Evolutionary conservation across 1,140 invertebrate genomes (phyloP), one percentile per base, ranked within the genome.

Genomic region (Venturia canescens): DNA sequence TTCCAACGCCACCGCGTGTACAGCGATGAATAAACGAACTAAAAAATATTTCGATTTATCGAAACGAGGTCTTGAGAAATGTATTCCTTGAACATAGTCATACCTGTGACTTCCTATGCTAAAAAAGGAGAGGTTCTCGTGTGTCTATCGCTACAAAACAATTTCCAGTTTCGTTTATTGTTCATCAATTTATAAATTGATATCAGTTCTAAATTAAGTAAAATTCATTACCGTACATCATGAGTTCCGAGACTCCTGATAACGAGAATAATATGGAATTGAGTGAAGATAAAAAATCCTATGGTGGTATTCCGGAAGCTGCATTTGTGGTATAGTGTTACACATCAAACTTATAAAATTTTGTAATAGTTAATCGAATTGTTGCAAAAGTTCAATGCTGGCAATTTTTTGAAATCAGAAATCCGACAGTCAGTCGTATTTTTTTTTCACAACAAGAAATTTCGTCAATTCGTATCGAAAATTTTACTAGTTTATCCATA

Each of bases 291-390:
- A 94, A 93, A 88, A 95, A 95, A 91, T 95, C 95, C 4, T 96
- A 95, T 88, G 95, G 95, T 53, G 96, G 96, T 72, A 97, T 97
- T 85, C 96, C 96, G 67, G 95, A 96, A 91, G 96, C 96, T 34
- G 93, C 94, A 84, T 97, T 97, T 94, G 94, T 97, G 80, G 96
- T 97, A 83, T 34, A 66, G 57, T 83, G 71, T 80, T 80, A 92
- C 93, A 93, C 93, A 21, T 78, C 63, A 53, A 79, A 53, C 60
- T 76, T 26, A 21, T 60, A 21, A 71, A 48, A 21, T 26, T 44
- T 9, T 29, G 57, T 9, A 72, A 21, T 9, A 21, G 21, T 18
- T 76, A 18, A 29, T n/a, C 34, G 15, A 76, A 60, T n/a, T 53
- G 26, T 76, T 76, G 18, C 11, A 53, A 53, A 53, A 16, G 18